phyloP scores from a whole-genome alignment of 2,113 vertebrate genomes.

The Brevimyrus niger region DNA sequence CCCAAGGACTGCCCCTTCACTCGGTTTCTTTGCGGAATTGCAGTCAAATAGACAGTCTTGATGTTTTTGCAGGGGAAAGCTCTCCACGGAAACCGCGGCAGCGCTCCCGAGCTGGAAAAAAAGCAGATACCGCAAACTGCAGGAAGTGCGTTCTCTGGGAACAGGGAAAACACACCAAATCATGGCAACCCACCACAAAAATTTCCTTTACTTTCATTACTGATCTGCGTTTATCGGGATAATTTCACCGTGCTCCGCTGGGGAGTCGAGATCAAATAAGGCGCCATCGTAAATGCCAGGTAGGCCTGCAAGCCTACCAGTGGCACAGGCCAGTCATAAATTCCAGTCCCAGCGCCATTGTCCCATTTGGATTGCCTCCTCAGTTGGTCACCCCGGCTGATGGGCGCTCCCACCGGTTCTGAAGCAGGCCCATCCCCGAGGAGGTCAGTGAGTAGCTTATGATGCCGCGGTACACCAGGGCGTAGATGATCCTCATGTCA shows the following conservation, averaged over 20 bases:
- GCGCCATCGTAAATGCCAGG: background rate
- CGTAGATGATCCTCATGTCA: background rate
- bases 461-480: background rate
- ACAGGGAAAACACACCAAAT: background rate
- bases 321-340: background rate
- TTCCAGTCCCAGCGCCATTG: background rate
- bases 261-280: slow-evolving; percentile 2
- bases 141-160: slow-evolving; percentile 20
- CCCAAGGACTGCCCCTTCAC: background rate
- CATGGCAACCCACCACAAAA: slow-evolving; percentile 23
- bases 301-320: background rate
- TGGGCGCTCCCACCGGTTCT: background rate
- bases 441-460: background rate
- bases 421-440: background rate
- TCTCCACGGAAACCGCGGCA: slow-evolving; percentile 21
- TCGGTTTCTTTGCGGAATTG: background rate
- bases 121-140: background rate
- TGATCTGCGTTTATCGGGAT: background rate
- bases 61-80: slow-evolving; percentile 24
- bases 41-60: slow-evolving; percentile 10
- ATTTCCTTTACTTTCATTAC: slow-evolving; percentile 22
- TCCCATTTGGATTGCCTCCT: background rate
- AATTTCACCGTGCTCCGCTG: slow-evolving; percentile 9
- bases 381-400: background rate
- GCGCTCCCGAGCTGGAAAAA: slow-evolving; percentile 20